These are phyloP conservation scores for Iselma pallidipennis DNA, from an alignment of 2,888 invertebrate species.

Conservation along the genomic window DNA sequence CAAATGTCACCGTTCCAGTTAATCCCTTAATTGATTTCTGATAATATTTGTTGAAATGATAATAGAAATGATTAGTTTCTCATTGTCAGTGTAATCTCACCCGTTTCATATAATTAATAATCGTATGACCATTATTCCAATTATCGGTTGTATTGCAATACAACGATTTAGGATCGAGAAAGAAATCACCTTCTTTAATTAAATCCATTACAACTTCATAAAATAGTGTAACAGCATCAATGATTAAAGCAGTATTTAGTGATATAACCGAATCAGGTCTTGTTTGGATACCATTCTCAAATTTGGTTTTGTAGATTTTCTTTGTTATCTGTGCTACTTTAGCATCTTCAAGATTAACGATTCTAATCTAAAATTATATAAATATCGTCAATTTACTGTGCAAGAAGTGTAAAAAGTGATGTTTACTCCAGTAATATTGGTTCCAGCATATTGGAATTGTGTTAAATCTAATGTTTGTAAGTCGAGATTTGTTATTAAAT, in stretches of 20 bases:
- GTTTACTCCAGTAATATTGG: conserved; percentile 74
- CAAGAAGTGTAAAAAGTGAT: not conserved
- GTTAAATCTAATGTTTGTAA: conserved; percentile 79
- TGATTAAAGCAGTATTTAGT: conserved; percentile 78
- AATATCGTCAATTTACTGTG: no score
- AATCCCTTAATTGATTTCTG: conserved; percentile 71
- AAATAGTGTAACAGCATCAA: conserved; percentile 83
- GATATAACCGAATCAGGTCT: not conserved
- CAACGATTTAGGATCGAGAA: conserved; percentile 49
- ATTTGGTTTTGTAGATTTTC: conserved; percentile 18
- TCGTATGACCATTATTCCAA: conserved; percentile 80
- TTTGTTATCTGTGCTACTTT: conserved; percentile 17
- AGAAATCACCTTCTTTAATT: conserved; percentile 26
- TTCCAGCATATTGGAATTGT: conserved; percentile 76
- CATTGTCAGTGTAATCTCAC: conserved; percentile 58
- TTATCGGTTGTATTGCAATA: conserved; percentile 63
- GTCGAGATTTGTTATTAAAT: conserved; percentile 79
- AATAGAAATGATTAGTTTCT: not conserved
- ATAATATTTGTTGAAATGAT: conserved; percentile 22
- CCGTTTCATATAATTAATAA: conserved; percentile 80
- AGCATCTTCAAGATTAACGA: conserved; percentile 62
- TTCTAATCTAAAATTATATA: conserved; percentile 52
- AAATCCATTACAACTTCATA: conserved; percentile 76
- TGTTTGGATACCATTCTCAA: not conserved
- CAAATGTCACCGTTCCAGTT: conserved; percentile 77